A percentile compares a stretch with the other conserved stretches of the same genome.
These are phyloP conservation scores for Dromius quadrimaculatus DNA, from an alignment of 2,888 invertebrate species.

Conservation along the genomic window DNA sequence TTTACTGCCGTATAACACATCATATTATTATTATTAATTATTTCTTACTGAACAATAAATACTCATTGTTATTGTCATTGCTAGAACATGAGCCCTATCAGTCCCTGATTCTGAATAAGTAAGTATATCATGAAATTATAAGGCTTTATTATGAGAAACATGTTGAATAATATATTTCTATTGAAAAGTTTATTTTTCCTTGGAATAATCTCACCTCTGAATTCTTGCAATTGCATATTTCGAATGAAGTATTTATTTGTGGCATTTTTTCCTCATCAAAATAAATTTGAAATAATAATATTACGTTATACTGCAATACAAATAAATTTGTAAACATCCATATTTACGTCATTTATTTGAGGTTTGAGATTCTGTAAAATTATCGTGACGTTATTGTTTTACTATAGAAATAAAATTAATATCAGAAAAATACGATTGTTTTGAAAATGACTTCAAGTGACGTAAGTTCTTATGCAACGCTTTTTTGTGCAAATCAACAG, in stretches of 20 bases:
- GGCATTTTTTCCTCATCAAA: not conserved
- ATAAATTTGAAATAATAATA: slow-evolving; percentile 5
- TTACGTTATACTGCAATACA: not conserved
- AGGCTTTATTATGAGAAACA: not conserved
- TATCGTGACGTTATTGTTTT: slow-evolving; percentile 2
- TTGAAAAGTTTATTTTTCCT: not conserved
- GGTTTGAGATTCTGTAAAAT: not conserved
- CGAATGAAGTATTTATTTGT: too few relatives aligned
- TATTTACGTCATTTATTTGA: not conserved
- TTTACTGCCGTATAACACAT: too few relatives aligned
- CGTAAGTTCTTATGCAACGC: too few relatives aligned
- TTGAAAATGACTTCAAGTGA: slow-evolving; percentile 3
- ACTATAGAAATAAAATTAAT: too few relatives aligned
- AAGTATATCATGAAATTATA: too few relatives aligned
- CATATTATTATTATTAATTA: not conserved
- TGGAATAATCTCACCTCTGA: not conserved
- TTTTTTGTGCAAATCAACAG: too few relatives aligned
- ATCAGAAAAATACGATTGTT: too few relatives aligned
- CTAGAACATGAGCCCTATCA: too few relatives aligned
- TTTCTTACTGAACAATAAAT: not conserved
- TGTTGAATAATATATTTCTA: not conserved
- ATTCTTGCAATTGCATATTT: too few relatives aligned
- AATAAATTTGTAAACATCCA: not conserved
- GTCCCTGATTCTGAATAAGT: too few relatives aligned
- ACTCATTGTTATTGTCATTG: too few relatives aligned